These are phyloP conservation scores for Ranitomeya variabilis DNA, from an alignment of 2,113 vertebrate species.

Conservation along the genomic window DNA sequence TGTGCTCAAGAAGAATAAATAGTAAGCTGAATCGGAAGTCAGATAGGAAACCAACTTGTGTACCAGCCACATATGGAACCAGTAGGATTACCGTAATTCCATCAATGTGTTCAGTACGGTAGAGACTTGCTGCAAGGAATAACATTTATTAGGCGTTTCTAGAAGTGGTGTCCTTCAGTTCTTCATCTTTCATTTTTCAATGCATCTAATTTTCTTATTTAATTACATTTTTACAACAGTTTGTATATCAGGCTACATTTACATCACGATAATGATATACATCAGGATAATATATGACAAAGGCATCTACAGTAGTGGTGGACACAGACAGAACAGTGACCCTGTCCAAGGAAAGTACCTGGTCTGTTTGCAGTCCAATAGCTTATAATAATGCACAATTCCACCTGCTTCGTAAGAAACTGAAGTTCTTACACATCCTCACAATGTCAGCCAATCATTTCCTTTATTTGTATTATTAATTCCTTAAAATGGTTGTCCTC, in stretches of 20 bases:
- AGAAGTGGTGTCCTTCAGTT: conserved; percentile 7
- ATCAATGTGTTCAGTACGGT: background rate
- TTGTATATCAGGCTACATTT: background rate
- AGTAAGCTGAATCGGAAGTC: background rate
- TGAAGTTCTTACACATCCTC: no score
- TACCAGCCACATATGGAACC: background rate
- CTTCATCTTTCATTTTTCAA: background rate
- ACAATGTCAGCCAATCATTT: no score
- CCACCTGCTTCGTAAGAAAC: no score
- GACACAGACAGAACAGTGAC: no score
- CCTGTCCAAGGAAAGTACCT: no score
- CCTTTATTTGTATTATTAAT: no score
- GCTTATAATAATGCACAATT: no score
- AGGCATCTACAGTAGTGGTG: no score
- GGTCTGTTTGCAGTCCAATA: no score
- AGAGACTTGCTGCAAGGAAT: background rate
- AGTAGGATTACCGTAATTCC: background rate
- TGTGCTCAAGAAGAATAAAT: background rate
- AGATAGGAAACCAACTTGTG: background rate
- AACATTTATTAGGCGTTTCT: background rate
- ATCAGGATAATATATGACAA: no score
- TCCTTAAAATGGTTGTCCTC: no score
- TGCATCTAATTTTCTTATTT: background rate
- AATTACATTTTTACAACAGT: background rate
- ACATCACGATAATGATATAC: no score